Percentiles rank a stretch among this genome's conserved stretches.
These are phyloP conservation scores for Sarcophaga carnaria DNA, from an alignment of 2,888 invertebrate genomes.

Conservation along the genomic window DNA sequence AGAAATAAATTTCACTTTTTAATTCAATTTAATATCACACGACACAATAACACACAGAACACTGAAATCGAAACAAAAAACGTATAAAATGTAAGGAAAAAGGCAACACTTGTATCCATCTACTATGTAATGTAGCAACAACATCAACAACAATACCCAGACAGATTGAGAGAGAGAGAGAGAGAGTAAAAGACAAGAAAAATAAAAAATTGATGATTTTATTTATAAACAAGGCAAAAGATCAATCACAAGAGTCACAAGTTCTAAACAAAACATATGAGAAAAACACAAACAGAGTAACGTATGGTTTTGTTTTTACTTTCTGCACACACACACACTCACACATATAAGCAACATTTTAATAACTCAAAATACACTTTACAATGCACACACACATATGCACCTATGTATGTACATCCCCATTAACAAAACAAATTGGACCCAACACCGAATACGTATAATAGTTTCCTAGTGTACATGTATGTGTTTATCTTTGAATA, in stretches of 20 bases:
- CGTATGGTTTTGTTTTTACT: background rate
- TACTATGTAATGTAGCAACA: slow-evolving; percentile 33
- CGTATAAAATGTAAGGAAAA: slow-evolving; percentile 5
- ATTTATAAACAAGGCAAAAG: slow-evolving; percentile 68
- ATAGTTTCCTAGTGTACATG: no score
- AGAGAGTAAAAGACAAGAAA: background rate
- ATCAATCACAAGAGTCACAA: slow-evolving; percentile 68
- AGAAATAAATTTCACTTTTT: slow-evolving; percentile 65
- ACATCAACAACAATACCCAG: slow-evolving; percentile 13
- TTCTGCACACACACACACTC: background rate
- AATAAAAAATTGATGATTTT: slow-evolving; percentile 30
- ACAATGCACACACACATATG: background rate
- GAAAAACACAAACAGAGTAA: slow-evolving; percentile 7
- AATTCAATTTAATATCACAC: slow-evolving; percentile 29
- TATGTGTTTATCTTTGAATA: no score
- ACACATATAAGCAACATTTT: background rate
- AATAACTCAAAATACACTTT: slow-evolving; percentile 13
- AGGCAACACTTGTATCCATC: background rate
- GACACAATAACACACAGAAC: background rate
- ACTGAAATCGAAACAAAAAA: slow-evolving; percentile 40
- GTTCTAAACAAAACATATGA: slow-evolving; percentile 49
- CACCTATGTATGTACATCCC: background rate
- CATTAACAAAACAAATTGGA: no score
- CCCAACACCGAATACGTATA: no score
- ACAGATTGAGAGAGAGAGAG: slow-evolving; percentile 7